Evolutionary conservation across 2,113 vertebrate genomes (phyloP).

Genomic region (Theropithecus gelada): DNA sequence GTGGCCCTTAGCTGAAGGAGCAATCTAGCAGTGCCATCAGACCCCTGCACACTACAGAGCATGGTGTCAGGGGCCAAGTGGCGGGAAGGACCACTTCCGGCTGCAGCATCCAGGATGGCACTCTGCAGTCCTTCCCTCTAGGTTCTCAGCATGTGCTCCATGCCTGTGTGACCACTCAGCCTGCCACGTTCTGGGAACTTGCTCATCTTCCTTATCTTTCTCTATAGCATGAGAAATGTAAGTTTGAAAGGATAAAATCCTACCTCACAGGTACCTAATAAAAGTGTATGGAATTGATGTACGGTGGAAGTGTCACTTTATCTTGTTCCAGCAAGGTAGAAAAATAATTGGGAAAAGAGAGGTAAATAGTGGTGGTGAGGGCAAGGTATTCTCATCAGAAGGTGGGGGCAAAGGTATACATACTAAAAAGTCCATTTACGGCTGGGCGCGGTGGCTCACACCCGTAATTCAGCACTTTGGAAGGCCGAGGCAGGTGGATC

Average conservation of each 20-base stretch:
- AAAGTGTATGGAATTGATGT: background rate
- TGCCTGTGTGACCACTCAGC: background rate
- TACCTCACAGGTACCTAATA: background rate
- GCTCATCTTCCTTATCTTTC: background rate
- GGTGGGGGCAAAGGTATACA: too few relatives aligned
- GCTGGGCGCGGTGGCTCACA: too few relatives aligned
- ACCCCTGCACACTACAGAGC: background rate
- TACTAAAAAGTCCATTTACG: background rate
- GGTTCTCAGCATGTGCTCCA: background rate
- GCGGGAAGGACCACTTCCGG: background rate
- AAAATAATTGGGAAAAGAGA: background rate
- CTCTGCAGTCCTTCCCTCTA: background rate
- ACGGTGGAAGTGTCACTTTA: background rate
- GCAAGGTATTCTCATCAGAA: background rate
- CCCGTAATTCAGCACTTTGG: too few relatives aligned
- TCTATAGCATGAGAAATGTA: background rate
- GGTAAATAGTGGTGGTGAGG: background rate
- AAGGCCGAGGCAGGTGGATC: too few relatives aligned
- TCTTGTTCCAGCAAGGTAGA: background rate
- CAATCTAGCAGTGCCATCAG: background rate
- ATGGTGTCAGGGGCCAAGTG: rapidly evolving
- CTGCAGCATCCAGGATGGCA: background rate
- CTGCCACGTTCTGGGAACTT: background rate
- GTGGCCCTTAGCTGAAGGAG: background rate
- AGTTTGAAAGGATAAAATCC: background rate